These are phyloP conservation scores for Picathartes gymnocephalus DNA, from an alignment of 2,113 vertebrate species.

Conservation along the genomic window DNA sequence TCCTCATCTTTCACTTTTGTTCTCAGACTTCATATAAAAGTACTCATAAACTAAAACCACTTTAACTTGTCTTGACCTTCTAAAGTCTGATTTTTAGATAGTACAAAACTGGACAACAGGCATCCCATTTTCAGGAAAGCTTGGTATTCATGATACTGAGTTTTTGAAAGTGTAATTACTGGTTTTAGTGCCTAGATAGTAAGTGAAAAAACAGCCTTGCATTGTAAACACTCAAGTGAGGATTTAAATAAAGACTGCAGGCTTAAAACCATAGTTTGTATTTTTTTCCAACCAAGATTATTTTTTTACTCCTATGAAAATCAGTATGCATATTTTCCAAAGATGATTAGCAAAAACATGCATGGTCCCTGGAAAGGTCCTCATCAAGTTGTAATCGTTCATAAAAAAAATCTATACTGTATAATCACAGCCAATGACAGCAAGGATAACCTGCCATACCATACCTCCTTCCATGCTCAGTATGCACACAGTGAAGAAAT, in stretches of 20 bases:
- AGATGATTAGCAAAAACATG: rapidly evolving
- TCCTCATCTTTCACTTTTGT: neutral
- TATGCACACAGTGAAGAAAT: neutral
- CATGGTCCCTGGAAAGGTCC: neutral
- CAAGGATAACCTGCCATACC: neutral
- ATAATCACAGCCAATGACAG: neutral
- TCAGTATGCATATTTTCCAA: neutral
- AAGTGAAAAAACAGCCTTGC: neutral
- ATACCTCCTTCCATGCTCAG: neutral
- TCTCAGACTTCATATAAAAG: neutral
- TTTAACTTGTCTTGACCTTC: neutral
- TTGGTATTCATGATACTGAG: rapidly evolving
- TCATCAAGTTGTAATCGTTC: neutral
- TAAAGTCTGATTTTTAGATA: neutral
- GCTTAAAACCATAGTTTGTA: neutral
- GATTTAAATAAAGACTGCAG: neutral
- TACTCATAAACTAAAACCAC: neutral
- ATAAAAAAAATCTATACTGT: neutral
- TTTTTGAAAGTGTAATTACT: neutral
- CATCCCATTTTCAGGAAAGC: neutral
- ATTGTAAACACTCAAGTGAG: neutral
- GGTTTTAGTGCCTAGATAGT: neutral
- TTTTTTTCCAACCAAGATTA: neutral
- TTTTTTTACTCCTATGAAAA: neutral
- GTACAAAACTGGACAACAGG: neutral